Conservation (phyloP, 2,888 invertebrate species). For the Sinodicranocentrus sp. region DNA sequence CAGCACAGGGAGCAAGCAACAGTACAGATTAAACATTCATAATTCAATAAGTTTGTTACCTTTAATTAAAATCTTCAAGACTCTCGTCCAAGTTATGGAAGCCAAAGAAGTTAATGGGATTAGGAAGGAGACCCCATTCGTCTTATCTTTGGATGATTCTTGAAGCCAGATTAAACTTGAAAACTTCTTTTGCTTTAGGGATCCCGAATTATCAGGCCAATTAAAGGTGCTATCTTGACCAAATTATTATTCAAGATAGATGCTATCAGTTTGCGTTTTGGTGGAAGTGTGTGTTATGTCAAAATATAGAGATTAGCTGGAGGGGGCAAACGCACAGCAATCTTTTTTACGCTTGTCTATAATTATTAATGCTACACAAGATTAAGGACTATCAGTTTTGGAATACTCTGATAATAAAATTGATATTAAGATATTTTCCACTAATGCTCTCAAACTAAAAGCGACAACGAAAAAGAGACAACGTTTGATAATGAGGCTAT, state of each 20-base stretch:
- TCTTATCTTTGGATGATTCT: background rate
- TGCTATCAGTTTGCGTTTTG: slow-evolving; percentile 47
- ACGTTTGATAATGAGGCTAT: slow-evolving; percentile 61
- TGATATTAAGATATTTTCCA: slow-evolving; percentile 70
- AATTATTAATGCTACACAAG: slow-evolving; percentile 63
- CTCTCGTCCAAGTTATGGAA: no score
- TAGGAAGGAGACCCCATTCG: background rate
- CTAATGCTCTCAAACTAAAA: slow-evolving; percentile 61
- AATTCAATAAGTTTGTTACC: no score
- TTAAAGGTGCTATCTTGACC: slow-evolving; percentile 60
- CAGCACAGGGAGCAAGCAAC: no score
- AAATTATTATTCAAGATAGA: slow-evolving; percentile 62
- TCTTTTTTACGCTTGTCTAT: slow-evolving; percentile 50
- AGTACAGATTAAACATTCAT: no score
- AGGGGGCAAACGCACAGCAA: slow-evolving; percentile 13
- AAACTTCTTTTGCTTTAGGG: background rate
- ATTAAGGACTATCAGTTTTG: slow-evolving; percentile 70
- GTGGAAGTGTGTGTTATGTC: slow-evolving; percentile 47
- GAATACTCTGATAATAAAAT: slow-evolving; percentile 70
- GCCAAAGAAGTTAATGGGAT: no score
- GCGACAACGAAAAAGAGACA: slow-evolving; percentile 50
- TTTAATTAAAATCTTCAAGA: no score
- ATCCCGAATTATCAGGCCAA: slow-evolving; percentile 55
- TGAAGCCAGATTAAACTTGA: background rate
- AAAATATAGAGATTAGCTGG: slow-evolving; percentile 48